These are phyloP conservation scores for Craterocephalus amniculus DNA, from an alignment of 2,797 vertebrate species.

Conservation along the genomic window DNA sequence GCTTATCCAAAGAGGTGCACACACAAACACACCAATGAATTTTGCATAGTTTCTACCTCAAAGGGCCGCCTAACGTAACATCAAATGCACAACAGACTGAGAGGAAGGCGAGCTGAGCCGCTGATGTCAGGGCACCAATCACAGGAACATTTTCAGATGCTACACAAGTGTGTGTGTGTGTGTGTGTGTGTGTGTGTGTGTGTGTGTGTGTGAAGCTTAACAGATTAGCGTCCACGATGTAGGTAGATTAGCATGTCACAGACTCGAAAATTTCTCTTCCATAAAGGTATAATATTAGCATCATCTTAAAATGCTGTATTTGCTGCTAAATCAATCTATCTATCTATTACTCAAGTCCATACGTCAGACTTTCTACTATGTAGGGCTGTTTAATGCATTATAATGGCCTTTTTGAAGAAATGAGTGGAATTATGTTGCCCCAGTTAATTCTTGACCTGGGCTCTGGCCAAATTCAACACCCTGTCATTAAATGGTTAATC, in stretches of 20 bases:
- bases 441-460: slow-evolving; percentile 61
- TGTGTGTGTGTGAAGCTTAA: slow-evolving; percentile 23
- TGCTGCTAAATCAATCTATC: neutral
- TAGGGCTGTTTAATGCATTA: slow-evolving; percentile 51
- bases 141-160: slow-evolving; percentile 18
- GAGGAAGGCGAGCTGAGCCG: slow-evolving; percentile 3
- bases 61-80: slow-evolving; percentile 33
- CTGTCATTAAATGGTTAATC: slow-evolving; percentile 56
- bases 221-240: slow-evolving; percentile 40
- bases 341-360: slow-evolving; percentile 26
- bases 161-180: slow-evolving; percentile 4
- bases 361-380: no score
- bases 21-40: slow-evolving; percentile 28
- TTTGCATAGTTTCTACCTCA: slow-evolving; percentile 34
- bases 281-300: slow-evolving; percentile 28
- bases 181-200: slow-evolving; percentile 18
- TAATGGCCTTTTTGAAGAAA: slow-evolving; percentile 49
- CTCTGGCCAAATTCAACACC: slow-evolving; percentile 42
- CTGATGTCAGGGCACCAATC: neutral
- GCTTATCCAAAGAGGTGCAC: slow-evolving; percentile 24
- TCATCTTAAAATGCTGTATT: neutral
- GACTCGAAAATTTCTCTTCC: slow-evolving; percentile 16
- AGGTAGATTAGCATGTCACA: slow-evolving; percentile 30
- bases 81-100: slow-evolving; percentile 26
- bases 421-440: slow-evolving; percentile 59